Evolutionary conservation across 2,113 vertebrate genomes (phyloP).

Genomic region (Oenanthe melanoleuca): DNA sequence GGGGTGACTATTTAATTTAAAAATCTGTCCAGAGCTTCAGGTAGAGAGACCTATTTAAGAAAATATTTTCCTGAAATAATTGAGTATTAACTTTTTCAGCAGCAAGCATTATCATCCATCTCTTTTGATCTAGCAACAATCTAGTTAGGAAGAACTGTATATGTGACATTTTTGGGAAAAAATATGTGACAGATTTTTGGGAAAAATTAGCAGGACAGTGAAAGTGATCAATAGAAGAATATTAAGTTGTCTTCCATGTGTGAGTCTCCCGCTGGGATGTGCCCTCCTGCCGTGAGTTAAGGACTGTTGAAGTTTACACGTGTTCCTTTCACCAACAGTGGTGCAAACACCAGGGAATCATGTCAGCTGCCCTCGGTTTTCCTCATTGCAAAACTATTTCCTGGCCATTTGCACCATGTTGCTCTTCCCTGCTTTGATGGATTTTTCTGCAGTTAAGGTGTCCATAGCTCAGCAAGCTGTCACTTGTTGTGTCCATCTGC

Average conservation of each 20-base stretch:
- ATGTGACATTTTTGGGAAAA: not conserved
- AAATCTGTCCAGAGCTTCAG: not conserved
- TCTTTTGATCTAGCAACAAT: not conserved
- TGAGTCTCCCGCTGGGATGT: not conserved
- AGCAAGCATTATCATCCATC: not conserved
- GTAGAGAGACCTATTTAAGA: not conserved
- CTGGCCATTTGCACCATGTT: not conserved
- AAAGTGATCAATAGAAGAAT: not conserved
- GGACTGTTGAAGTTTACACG: not conserved
- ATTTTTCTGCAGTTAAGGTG: not conserved
- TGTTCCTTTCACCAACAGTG: not conserved
- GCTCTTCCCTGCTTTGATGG: not conserved
- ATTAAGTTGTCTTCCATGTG: not conserved
- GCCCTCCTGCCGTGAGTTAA: not conserved
- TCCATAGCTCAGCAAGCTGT: not conserved
- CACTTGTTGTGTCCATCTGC: not conserved
- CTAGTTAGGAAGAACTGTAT: not conserved
- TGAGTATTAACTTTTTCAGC: not conserved
- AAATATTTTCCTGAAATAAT: not conserved
- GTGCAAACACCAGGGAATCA: not conserved
- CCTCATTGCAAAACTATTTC: not conserved
- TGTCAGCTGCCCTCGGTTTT: not conserved
- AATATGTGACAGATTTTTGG: not conserved
- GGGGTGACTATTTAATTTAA: not conserved
- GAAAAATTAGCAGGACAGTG: not conserved